Percentiles rank a stretch among this genome's conserved stretches.
Evolutionary conservation across 2,113 vertebrate genomes (phyloP).

Genomic region (Poecilia latipinna): DNA sequence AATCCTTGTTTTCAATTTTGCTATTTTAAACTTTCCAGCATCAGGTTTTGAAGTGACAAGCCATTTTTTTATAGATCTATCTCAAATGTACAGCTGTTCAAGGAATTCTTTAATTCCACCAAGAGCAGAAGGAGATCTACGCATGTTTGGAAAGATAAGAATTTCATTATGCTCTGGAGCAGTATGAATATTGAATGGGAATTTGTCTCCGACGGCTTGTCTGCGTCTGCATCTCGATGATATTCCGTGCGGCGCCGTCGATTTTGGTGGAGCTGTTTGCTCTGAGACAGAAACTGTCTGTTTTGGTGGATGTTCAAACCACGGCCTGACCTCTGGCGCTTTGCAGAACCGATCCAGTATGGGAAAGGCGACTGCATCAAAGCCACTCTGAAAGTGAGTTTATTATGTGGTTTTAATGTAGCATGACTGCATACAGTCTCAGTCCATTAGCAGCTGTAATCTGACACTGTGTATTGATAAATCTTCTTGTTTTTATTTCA

Average conservation of each 20-base stretch:
- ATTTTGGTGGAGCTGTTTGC: conserved; percentile 32
- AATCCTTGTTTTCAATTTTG: conserved; percentile 14
- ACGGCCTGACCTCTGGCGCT: conserved; percentile 39
- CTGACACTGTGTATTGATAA: conserved; percentile 8
- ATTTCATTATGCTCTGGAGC: conserved; percentile 72
- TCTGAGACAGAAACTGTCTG: conserved; percentile 26
- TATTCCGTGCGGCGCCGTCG: conserved; percentile 33
- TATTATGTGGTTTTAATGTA: conserved; percentile 13
- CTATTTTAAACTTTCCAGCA: conserved; percentile 4
- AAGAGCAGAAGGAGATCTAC: conserved; percentile 51
- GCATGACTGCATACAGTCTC: conserved; percentile 10
- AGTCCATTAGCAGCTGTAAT: conserved; percentile 27
- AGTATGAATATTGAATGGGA: conserved; percentile 66
- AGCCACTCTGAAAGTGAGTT: conserved; percentile 7
- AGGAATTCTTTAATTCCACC: conserved; percentile 43
- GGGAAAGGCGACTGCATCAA: conserved; percentile 8
- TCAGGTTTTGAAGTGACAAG: conserved; percentile 38
- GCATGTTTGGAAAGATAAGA: conserved; percentile 68
- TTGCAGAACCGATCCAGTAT: background rate
- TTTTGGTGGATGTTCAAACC: conserved; percentile 9
- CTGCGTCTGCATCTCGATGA: conserved; percentile 68
- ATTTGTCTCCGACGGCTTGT: conserved; percentile 56
- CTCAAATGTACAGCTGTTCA: conserved; percentile 51
- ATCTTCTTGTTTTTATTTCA: conserved; percentile 23
- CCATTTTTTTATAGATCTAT: conserved; percentile 55